Percentiles rank a stretch among this genome's conserved stretches.
phyloP scores from a whole-genome alignment of 2,113 vertebrate genomes.

The Colius striatus region DNA sequence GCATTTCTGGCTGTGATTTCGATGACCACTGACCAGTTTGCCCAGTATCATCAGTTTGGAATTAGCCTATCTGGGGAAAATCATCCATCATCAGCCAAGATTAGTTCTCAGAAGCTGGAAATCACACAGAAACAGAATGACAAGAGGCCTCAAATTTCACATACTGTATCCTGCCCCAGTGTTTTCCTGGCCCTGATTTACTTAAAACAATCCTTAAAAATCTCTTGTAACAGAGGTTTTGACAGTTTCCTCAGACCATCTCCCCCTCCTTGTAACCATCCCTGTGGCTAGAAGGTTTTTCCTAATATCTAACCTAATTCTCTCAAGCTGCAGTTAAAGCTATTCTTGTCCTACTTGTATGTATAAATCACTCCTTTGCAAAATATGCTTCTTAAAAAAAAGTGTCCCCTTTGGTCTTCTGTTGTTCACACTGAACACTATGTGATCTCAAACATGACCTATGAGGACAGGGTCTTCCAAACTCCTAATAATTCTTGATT shows the following conservation, averaged over 20 bases:
- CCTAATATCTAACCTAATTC: not conserved
- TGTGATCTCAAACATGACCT: not conserved
- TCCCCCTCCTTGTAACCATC: not conserved
- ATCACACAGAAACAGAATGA: not conserved
- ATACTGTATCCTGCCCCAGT: not conserved
- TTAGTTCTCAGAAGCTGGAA: not conserved
- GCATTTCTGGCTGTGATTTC: not conserved
- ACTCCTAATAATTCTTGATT: not conserved
- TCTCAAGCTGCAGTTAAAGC: not conserved
- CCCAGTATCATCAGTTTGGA: not conserved
- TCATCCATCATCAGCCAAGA: not conserved
- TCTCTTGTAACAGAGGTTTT: not conserved
- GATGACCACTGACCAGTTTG: not conserved
- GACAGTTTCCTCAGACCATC: not conserved
- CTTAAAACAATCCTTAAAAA: not conserved
- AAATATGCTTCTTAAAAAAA: not conserved
- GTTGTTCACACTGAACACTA: not conserved
- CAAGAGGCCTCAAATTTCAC: not conserved
- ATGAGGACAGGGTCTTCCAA: not conserved
- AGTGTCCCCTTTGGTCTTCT: not conserved
- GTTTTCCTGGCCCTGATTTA: not conserved
- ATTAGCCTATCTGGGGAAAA: not conserved
- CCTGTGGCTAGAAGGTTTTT: not conserved
- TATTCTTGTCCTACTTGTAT: not conserved
- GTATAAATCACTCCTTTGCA: not conserved